Conservation (phyloP, 23 tunicate species). For the Clavelina lepadiformis region DNA sequence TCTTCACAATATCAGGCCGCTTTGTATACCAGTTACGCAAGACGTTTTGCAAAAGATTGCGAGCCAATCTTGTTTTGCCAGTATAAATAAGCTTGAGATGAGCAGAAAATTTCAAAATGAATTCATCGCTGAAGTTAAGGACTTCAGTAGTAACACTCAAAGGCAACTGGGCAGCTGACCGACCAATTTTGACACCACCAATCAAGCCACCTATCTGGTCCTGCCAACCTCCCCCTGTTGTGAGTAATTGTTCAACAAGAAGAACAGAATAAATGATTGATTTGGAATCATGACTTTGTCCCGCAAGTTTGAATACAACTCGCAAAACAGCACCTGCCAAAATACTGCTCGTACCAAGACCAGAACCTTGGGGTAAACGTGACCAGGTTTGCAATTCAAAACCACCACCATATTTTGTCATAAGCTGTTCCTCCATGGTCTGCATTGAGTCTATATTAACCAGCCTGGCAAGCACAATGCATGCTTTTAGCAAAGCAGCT, state of each 20-base stretch:
- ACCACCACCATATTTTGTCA: conserved; percentile 41
- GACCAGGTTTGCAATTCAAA: conserved; percentile 90
- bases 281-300: conserved; percentile 29
- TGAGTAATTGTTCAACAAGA: conserved; percentile 81
- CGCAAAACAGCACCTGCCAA: conserved; percentile 67
- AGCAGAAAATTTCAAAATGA: conserved; percentile 20
- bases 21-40: conserved; percentile 81
- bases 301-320: conserved; percentile 37
- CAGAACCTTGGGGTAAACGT: conserved; percentile 72
- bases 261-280: conserved; percentile 80
- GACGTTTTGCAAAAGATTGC: conserved; percentile 83
- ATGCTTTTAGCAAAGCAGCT: conserved; percentile 84
- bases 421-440: conserved; percentile 46
- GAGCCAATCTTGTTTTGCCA: conserved; percentile 83
- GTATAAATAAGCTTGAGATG: conserved; percentile 78
- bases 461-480: conserved; percentile 52
- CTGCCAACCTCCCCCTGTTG: conserved; percentile 97
- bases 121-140: conserved; percentile 28
- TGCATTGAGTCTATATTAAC: conserved; percentile 20
- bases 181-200: conserved; percentile 73
- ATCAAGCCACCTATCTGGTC: conserved; percentile 89
- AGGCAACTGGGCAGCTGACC: conserved; percentile 40
- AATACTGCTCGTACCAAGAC: conserved; percentile 93
- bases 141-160: conserved; percentile 35
- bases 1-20: conserved; percentile 43